Evolutionary conservation across 2,888 invertebrate genomes (phyloP).

Genomic region (Drosophila planitibia): DNA sequence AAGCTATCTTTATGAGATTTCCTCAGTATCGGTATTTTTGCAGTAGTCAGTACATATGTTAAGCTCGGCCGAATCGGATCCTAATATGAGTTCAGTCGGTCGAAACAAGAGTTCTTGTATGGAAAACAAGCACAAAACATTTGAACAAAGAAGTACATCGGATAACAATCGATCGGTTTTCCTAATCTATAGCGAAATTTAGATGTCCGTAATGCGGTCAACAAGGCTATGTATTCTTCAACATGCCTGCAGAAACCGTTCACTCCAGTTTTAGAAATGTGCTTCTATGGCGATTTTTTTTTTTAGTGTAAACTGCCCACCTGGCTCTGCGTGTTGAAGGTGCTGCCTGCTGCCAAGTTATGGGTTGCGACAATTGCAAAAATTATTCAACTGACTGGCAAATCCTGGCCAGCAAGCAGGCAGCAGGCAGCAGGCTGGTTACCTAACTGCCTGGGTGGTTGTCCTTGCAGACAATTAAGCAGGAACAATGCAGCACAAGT

Average conservation of each 20-base stretch:
- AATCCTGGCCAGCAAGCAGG: constrained; percentile 27
- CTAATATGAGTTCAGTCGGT: not conserved
- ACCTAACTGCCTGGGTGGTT: constrained; percentile 28
- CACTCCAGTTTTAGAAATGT: not conserved
- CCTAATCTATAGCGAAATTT: too few species aligned
- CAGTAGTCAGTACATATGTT: not conserved
- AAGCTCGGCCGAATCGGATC: not conserved
- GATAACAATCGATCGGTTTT: too few species aligned
- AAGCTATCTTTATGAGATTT: too few species aligned
- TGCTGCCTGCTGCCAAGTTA: constrained; percentile 52
- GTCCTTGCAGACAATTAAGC: constrained; percentile 77
- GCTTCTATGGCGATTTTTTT: not conserved
- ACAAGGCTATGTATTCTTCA: not conserved
- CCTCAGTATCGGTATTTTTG: not conserved
- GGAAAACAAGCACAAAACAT: not conserved
- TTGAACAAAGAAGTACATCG: too few species aligned
- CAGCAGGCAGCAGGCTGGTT: constrained; percentile 24
- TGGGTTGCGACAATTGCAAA: constrained; percentile 60
- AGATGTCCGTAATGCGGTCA: not conserved
- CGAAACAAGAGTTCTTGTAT: not conserved
- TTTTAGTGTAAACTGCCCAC: constrained; percentile 4
- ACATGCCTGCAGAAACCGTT: not conserved
- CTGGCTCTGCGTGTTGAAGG: constrained; percentile 15
- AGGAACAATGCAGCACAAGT: constrained; percentile 70
- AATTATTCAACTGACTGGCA: constrained; percentile 69